Evolutionary conservation across 1,140 invertebrate genomes (phyloP).

Genomic region (Meloidogyne hapla): DNA sequence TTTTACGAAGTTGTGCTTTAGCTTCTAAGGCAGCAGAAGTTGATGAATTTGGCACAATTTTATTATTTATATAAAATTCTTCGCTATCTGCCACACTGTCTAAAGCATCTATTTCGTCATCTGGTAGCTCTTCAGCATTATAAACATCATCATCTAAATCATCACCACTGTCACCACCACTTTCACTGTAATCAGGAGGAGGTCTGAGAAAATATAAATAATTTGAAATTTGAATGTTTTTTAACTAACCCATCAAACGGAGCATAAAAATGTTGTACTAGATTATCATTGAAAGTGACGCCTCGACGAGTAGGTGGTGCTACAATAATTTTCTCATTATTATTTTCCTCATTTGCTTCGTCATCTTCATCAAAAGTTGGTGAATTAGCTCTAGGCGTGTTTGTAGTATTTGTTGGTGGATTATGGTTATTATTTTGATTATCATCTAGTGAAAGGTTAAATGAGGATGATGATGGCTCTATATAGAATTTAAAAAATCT

Average conservation of each 20-base stretch:
- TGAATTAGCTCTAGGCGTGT: slow-evolving; percentile 15
- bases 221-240: not conserved
- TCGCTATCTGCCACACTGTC: slow-evolving; percentile 22
- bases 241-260: slow-evolving; percentile 18
- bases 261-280: slow-evolving; percentile 19
- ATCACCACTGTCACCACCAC: not conserved
- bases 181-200: slow-evolving; percentile 26
- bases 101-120: slow-evolving; percentile 10
- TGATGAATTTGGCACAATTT: not conserved
- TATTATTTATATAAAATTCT: slow-evolving; percentile 2
- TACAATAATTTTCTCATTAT: not conserved
- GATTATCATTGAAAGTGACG: slow-evolving; percentile 24
- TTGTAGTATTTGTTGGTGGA: not conserved
- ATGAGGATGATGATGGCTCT: not conserved
- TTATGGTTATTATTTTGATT: not conserved
- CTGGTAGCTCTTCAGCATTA: slow-evolving; percentile 12
- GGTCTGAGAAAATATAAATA: slow-evolving; percentile 9
- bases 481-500: not conserved
- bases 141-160: not conserved
- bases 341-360: not conserved
- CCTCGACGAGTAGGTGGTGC: not conserved
- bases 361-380: not conserved
- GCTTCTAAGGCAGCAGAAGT: slow-evolving; percentile 18
- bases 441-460: not conserved
- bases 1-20: slow-evolving; percentile 40